These are phyloP conservation scores for Osmerus eperlanus DNA, from an alignment of 2,113 vertebrate genomes.

Conservation along the genomic window DNA sequence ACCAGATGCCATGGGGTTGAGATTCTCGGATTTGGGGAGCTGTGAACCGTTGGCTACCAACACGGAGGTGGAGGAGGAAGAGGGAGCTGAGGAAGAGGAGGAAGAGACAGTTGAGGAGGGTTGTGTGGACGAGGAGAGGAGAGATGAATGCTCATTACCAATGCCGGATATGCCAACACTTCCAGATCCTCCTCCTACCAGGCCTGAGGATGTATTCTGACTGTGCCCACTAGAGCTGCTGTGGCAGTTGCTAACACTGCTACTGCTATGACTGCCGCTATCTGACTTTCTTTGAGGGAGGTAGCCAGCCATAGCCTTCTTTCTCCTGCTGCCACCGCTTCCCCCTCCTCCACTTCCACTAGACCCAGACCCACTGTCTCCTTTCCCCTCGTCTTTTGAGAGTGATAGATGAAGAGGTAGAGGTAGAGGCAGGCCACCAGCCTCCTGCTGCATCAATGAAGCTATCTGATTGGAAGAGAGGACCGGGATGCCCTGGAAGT, in stretches of 20 bases:
- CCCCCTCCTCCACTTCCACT: slow-evolving; percentile 56
- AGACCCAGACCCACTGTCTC: slow-evolving; percentile 57
- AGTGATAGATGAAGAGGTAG: slow-evolving; percentile 74
- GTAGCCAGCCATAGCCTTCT: slow-evolving; percentile 80
- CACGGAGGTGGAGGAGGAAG: slow-evolving; percentile 72
- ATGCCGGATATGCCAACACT: slow-evolving; percentile 64
- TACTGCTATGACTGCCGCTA: slow-evolving; percentile 49
- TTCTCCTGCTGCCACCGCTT: slow-evolving; percentile 73
- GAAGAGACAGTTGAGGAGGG: slow-evolving; percentile 69
- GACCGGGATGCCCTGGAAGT: slow-evolving; percentile 78
- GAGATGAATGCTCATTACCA: slow-evolving; percentile 66
- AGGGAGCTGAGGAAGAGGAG: slow-evolving; percentile 66
- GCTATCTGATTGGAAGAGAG: slow-evolving; percentile 78
- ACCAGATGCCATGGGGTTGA: slow-evolving; percentile 45
- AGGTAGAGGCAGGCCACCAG: slow-evolving; percentile 69
- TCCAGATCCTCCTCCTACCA: slow-evolving; percentile 65
- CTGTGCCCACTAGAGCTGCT: slow-evolving; percentile 66
- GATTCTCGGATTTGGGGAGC: slow-evolving; percentile 65
- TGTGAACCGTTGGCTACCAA: slow-evolving; percentile 70
- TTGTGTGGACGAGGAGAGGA: slow-evolving; percentile 65
- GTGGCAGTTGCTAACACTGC: slow-evolving; percentile 59
- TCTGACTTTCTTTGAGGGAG: slow-evolving; percentile 76
- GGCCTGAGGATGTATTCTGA: slow-evolving; percentile 66
- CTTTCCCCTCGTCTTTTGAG: slow-evolving; percentile 71
- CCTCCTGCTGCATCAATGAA: slow-evolving; percentile 76